These are phyloP conservation scores for Parambassis ranga DNA, from an alignment of 2,797 vertebrate species.

Conservation along the genomic window DNA sequence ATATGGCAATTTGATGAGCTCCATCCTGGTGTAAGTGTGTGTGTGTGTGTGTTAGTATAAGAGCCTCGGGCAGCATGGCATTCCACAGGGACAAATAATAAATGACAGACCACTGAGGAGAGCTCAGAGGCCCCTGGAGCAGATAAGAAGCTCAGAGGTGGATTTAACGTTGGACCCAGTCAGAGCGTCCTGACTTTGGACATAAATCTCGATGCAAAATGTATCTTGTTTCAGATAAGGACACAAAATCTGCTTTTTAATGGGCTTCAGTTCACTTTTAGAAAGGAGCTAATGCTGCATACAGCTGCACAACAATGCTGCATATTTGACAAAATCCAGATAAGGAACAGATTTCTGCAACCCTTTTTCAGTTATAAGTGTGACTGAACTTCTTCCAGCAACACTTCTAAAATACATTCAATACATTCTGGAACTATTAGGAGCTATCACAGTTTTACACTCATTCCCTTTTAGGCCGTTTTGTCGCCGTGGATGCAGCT, in stretches of 20 bases:
- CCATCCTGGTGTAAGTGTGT: background rate
- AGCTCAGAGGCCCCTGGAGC: conserved; percentile 22
- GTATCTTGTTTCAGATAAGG: background rate
- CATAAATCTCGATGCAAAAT: conserved; percentile 1
- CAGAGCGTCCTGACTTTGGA: conserved; percentile 6
- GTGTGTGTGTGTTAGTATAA: background rate
- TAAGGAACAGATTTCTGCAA: no score
- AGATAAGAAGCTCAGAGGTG: conserved; percentile 5
- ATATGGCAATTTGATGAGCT: background rate
- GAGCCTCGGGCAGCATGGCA: conserved; percentile 14
- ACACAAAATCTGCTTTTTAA: background rate
- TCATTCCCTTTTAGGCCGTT: conserved; percentile 80
- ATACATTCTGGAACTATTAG: no score
- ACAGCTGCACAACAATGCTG: no score
- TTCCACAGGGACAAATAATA: conserved; percentile 53
- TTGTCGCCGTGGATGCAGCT: conserved; percentile 83
- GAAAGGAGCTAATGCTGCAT: background rate
- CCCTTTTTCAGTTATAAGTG: no score
- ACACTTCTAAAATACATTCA: no score
- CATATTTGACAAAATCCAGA: no score
- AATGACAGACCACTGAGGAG: conserved; percentile 39
- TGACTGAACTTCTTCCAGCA: no score
- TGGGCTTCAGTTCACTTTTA: background rate
- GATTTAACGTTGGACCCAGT: conserved; percentile 8
- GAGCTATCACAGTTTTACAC: background rate